Evolutionary conservation across 2,888 invertebrate species (phyloP), one percentile per base, ranked within the genome.

Genomic region (Xylota sylvarum): DNA sequence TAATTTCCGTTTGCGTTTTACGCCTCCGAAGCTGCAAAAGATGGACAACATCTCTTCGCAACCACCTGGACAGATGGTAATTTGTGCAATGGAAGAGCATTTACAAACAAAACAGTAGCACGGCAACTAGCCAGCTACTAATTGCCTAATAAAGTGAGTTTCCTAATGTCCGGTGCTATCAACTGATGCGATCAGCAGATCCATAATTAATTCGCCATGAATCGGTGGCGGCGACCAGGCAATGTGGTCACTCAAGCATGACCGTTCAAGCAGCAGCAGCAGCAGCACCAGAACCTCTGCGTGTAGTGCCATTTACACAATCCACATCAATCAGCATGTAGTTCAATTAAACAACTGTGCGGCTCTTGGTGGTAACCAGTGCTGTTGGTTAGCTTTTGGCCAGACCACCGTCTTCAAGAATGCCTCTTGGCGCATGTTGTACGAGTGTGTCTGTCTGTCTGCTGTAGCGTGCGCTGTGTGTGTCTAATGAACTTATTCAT

Each of bases 131-230:
- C 76, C 81, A 60, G 76, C 76, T 85, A 81, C 85, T 85, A 85
- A 85, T 85, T 85, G 76, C 81, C 81, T 85, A 85, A 81, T 81
- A 85, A 72, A 85, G 76, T 77, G 76, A 70, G 48, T 85, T 85
- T 72, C 81, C 85, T 65, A 85, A 85, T 85, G 85, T 81, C 81
- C 85, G 85, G 85, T 77, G 60, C 58, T 64, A 80, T 70, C 58
- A 43, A 65, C 19, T 67, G 69, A 52, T 52, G 76, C 65, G 56
- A 85, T 80, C 85, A 67, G 19, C 32, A 67, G 85, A 85, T 72
- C 76, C 81, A 81, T 85, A 85, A 85, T 85, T 85, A 85, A 81
- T 81, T 80, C 58, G 72, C 65, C 60, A 77, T 72, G 81, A 73
- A 50, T 58, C 43, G 67, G 17, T 48, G 37, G 23, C 23, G 23